Percentiles rank a stretch among this genome's conserved stretches.
These are phyloP conservation scores for Scomber colias DNA, from an alignment of 2,113 vertebrate genomes.

Conservation along the genomic window DNA sequence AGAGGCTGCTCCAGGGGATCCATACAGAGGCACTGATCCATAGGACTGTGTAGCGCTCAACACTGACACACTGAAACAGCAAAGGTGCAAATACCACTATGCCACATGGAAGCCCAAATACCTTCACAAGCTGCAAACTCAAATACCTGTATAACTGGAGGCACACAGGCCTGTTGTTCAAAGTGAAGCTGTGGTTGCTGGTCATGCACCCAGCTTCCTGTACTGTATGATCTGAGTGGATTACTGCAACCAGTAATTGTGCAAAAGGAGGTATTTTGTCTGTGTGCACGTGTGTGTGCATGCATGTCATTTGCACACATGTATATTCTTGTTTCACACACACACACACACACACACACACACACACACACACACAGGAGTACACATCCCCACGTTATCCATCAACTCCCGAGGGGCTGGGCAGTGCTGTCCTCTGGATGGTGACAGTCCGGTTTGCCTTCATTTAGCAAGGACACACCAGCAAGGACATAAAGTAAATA, in stretches of 20 bases:
- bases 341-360: not conserved
- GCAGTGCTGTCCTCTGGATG: slow-evolving; percentile 68
- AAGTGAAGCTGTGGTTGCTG: slow-evolving; percentile 43
- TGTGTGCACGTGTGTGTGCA: slow-evolving; percentile 5
- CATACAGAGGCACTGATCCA: slow-evolving; percentile 83
- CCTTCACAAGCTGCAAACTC: slow-evolving; percentile 69
- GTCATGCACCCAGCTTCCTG: slow-evolving; percentile 60
- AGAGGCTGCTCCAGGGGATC: slow-evolving; percentile 75
- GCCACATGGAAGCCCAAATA: slow-evolving; percentile 68
- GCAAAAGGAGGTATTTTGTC: slow-evolving; percentile 20
- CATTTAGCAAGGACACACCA: slow-evolving; percentile 83
- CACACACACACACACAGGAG: slow-evolving; percentile 12
- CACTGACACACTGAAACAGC: slow-evolving; percentile 76
- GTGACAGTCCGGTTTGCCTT: slow-evolving; percentile 74
- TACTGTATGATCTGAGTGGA: slow-evolving; percentile 62
- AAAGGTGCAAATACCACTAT: slow-evolving; percentile 79
- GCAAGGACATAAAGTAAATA: slow-evolving; percentile 84
- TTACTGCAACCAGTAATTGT: slow-evolving; percentile 45
- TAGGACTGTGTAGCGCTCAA: slow-evolving; percentile 72
- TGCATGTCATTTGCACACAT: slow-evolving; percentile 20
- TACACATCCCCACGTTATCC: slow-evolving; percentile 52
- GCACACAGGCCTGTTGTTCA: slow-evolving; percentile 61
- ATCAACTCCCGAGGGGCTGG: slow-evolving; percentile 64
- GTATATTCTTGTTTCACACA: slow-evolving; percentile 29
- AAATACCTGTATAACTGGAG: slow-evolving; percentile 75